Conservation (phyloP, 2,888 invertebrate genomes). For the Cosmia trapezina region DNA sequence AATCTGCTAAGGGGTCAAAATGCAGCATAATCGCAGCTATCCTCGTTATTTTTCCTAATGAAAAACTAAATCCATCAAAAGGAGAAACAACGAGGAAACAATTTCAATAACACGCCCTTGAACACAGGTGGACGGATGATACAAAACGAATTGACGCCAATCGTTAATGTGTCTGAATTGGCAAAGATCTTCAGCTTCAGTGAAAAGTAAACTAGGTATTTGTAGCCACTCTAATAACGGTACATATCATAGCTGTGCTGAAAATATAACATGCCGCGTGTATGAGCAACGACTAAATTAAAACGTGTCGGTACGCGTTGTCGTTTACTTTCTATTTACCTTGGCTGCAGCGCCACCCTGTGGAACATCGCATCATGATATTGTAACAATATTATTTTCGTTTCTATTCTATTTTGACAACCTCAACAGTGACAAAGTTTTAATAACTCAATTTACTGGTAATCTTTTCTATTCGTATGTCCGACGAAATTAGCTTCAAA, state of each 20-base stretch:
- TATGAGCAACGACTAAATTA: slow-evolving; percentile 74
- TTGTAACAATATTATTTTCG: slow-evolving; percentile 67
- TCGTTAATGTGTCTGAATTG: slow-evolving; percentile 62
- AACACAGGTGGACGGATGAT: slow-evolving; percentile 47
- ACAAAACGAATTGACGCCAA: slow-evolving; percentile 63
- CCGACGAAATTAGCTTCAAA: neutral
- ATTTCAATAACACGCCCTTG: slow-evolving; percentile 42
- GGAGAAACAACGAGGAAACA: slow-evolving; percentile 45
- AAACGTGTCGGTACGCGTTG: slow-evolving; percentile 73
- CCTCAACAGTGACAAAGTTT: neutral
- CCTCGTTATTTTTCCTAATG: slow-evolving; percentile 51
- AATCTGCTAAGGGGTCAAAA: slow-evolving; percentile 60
- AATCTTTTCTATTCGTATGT: neutral
- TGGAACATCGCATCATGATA: slow-evolving; percentile 78
- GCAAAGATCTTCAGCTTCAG: slow-evolving; percentile 66
- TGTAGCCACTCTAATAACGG: slow-evolving; percentile 75
- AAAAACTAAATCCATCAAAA: slow-evolving; percentile 11
- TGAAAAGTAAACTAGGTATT: slow-evolving; percentile 65
- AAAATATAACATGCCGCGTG: slow-evolving; percentile 81
- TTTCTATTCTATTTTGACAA: slow-evolving; percentile 54
- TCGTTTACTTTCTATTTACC: slow-evolving; percentile 81
- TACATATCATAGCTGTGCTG: slow-evolving; percentile 76
- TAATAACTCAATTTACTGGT: slow-evolving; percentile 12
- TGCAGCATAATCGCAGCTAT: slow-evolving; percentile 47
- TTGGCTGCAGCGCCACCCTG: slow-evolving; percentile 89